Percentiles rank a stretch among this genome's conserved stretches.
Conservation (phyloP, 2,113 vertebrate genomes). For the Mesoclemmys tuberculata region DNA sequence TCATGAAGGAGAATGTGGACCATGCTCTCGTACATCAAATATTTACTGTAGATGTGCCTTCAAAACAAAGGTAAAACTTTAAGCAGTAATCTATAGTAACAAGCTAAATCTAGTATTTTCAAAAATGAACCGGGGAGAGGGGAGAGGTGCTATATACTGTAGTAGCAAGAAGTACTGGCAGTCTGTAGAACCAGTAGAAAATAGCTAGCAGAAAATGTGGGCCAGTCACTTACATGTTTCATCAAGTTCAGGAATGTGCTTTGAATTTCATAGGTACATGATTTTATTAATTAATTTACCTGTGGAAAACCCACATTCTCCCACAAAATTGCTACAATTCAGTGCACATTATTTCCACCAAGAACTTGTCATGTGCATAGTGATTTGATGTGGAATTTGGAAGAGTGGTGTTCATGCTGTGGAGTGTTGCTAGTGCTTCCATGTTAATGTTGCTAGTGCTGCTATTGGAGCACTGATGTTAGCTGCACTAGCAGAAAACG, state of each 20-base stretch:
- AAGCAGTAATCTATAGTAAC: neutral
- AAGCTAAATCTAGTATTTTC: neutral
- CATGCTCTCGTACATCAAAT: constrained; percentile 92
- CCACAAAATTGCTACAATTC: neutral
- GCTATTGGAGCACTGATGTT: neutral
- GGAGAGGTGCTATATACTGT: neutral
- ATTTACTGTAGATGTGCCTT: constrained; percentile 94
- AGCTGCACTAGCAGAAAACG: neutral
- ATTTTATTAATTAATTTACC: neutral
- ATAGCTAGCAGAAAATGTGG: neutral
- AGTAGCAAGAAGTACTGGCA: neutral
- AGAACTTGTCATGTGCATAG: neutral
- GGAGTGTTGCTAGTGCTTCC: neutral
- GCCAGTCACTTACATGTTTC: neutral
- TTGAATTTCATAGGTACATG: neutral
- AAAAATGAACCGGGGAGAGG: neutral
- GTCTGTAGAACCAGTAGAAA: neutral
- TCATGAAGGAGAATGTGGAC: constrained; percentile 93
- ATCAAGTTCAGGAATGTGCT: neutral
- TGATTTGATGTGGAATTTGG: neutral
- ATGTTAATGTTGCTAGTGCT: neutral
- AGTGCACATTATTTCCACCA: neutral
- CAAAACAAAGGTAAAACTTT: constrained; percentile 88
- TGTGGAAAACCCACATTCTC: neutral
- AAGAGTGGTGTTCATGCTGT: neutral